Evolutionary conservation across 2,113 vertebrate genomes (phyloP).

Genomic region (Lampris megalopsis): DNA sequence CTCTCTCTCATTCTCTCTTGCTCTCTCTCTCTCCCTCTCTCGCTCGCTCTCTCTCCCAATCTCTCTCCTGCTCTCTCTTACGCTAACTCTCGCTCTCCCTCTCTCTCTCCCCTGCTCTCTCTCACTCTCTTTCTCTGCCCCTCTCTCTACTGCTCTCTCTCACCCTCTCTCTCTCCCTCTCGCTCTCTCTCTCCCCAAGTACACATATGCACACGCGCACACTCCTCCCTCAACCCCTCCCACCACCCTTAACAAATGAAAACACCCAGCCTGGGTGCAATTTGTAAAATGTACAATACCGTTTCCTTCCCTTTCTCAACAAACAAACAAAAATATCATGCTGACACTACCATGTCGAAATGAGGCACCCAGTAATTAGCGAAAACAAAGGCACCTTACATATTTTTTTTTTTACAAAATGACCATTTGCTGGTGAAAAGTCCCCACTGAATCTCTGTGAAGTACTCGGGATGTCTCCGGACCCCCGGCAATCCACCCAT

Average conservation of each 20-base stretch:
- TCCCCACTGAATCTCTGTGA: no score
- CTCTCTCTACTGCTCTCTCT: not conserved
- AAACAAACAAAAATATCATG: not conserved
- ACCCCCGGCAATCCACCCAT: no score
- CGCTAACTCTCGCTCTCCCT: not conserved
- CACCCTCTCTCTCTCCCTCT: not conserved
- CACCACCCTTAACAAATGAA: conserved; percentile 31
- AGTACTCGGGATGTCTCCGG: no score
- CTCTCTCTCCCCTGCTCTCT: not conserved
- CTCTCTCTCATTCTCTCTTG: no score
- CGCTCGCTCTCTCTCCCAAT: not conserved
- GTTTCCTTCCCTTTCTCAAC: not conserved
- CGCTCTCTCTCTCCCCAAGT: conserved; percentile 1
- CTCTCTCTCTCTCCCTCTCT: not conserved
- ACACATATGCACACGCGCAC: conserved; percentile 19
- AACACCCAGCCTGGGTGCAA: not conserved
- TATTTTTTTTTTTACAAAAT: no score
- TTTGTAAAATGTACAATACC: not conserved
- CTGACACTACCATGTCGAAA: no score
- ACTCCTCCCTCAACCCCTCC: conserved; percentile 52
- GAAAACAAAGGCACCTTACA: no score
- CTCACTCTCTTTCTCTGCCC: not conserved
- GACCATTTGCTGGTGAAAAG: no score
- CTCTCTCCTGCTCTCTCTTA: not conserved
- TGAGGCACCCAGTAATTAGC: no score